Base-by-base conservation (phyloP, 92 coral and sea anemone genomes). In the Porites evermanni region DNA sequence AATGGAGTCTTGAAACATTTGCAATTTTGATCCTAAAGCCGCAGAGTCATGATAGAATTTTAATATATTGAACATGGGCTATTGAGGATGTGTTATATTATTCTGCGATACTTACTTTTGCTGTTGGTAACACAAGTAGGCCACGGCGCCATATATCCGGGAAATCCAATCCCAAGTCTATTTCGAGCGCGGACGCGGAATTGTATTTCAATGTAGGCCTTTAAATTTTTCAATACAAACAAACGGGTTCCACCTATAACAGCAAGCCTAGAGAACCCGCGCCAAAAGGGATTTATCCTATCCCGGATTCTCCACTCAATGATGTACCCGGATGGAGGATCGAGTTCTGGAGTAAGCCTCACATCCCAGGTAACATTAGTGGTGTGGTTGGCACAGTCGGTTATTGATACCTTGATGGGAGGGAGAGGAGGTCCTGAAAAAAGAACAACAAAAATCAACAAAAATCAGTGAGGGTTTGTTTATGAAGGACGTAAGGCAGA, bases 141-240 rank as follows among this genome's bases (percentile, higher is more conserved):
- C 19, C 80, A n/a, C 16, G 77, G 61, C 12, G 61, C 6, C 38
- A 32, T 32, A 32, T 32, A 32, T 47, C 91, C 83, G 0, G 89
- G 93, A 7, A 92, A 82, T 58, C 95, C 90, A 9, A 50, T 64
- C 9, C 95, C 95, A 8, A 84, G 50, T 54, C 16, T 14, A 73
- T 86, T 89, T 16, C n/a, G 61, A 23, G 93, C 86, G 21, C 87
- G 80, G 70, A 92, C 64, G 18, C 95, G 90, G 74, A 92, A 92
- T 68, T 63, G 10, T 14, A 85, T 50, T 7, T 82, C 61, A 9
- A 68, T 83, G 71, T 82, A 75, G 13, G 90, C 83, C 66, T 72
- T 65, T 59, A 92, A 84, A 19, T 86, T 65, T 6, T 38, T 61
- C 51, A 76, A 74, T 7, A 29, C 81, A 29, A 75, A 67, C 3